phyloP scores from a whole-genome alignment of 1,140 invertebrate species.

The Sycobia sp. region DNA sequence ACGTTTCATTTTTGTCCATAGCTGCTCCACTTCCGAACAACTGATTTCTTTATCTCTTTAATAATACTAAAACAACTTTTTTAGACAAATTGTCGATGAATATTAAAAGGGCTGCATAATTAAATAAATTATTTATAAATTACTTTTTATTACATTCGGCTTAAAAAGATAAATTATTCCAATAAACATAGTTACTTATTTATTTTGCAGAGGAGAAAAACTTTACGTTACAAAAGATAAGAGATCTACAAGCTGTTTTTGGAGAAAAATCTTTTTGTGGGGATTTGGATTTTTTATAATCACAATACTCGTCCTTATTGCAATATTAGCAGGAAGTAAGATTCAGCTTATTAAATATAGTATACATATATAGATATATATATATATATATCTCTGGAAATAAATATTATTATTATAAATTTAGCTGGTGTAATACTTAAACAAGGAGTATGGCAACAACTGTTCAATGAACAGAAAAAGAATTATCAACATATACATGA shows the following conservation, averaged over 20 bases:
- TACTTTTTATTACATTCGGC: too few relatives aligned
- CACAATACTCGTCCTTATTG: slow-evolving; percentile 69
- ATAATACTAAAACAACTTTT: slow-evolving; percentile 40
- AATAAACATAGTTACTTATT: not conserved
- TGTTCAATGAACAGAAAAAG: slow-evolving; percentile 48
- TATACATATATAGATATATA: too few relatives aligned
- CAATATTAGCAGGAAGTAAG: slow-evolving; percentile 66
- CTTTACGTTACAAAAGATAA: slow-evolving; percentile 82
- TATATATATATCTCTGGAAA: too few relatives aligned
- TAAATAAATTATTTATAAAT: slow-evolving; percentile 49
- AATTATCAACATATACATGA: slow-evolving; percentile 45
- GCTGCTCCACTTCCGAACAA: slow-evolving; percentile 15
- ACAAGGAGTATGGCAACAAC: slow-evolving; percentile 58
- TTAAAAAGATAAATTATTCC: not conserved
- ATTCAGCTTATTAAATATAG: too few relatives aligned
- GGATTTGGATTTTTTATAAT: slow-evolving; percentile 66
- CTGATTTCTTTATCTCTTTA: too few relatives aligned
- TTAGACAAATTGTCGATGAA: slow-evolving; percentile 40
- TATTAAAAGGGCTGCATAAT: slow-evolving; percentile 41
- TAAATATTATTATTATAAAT: not conserved
- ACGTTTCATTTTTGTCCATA: slow-evolving; percentile 17
- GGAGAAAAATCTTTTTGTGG: slow-evolving; percentile 73
- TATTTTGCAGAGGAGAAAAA: slow-evolving; percentile 75
- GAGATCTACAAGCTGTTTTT: slow-evolving; percentile 68
- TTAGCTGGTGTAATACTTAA: slow-evolving; percentile 65